These are phyloP conservation scores for Psettodes erumei DNA, from an alignment of 2,113 vertebrate genomes.

Conservation along the genomic window DNA sequence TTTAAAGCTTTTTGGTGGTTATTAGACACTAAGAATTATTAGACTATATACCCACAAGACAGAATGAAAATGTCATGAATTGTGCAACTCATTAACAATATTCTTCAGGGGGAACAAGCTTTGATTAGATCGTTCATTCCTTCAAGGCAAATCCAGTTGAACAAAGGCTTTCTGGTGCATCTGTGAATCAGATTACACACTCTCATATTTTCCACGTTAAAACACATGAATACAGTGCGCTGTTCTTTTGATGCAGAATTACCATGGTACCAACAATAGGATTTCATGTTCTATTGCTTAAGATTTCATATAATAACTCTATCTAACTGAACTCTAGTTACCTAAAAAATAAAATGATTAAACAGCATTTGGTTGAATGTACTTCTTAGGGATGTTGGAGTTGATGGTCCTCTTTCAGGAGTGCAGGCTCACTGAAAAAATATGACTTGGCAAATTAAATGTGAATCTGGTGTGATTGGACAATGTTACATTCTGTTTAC, in stretches of 20 bases:
- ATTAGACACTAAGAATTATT: constrained; percentile 80
- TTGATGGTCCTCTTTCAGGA: constrained; percentile 7
- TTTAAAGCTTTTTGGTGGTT: constrained; percentile 68
- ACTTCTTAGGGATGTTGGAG: neutral
- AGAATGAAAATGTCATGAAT: constrained; percentile 74
- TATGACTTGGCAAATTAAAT: constrained; percentile 53
- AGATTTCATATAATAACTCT: neutral
- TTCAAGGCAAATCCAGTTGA: constrained; percentile 76
- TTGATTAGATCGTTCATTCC: constrained; percentile 79
- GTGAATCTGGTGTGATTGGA: constrained; percentile 48
- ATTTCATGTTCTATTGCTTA: constrained; percentile 25
- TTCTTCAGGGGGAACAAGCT: constrained; percentile 78
- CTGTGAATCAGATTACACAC: constrained; percentile 63
- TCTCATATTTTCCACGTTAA: constrained; percentile 53
- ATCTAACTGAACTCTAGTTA: constrained; percentile 11
- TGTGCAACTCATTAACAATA: constrained; percentile 80
- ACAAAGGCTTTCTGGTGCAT: constrained; percentile 62
- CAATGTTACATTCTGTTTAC: constrained; percentile 34
- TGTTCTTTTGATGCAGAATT: constrained; percentile 56
- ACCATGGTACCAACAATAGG: constrained; percentile 21
- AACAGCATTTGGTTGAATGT: constrained; percentile 15
- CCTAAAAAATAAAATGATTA: neutral
- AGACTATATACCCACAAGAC: constrained; percentile 80
- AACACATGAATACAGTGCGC: constrained; percentile 46
- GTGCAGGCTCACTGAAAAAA: neutral